Conservation (phyloP, 2,888 invertebrate species). For the Drosophila mimetica region DNA sequence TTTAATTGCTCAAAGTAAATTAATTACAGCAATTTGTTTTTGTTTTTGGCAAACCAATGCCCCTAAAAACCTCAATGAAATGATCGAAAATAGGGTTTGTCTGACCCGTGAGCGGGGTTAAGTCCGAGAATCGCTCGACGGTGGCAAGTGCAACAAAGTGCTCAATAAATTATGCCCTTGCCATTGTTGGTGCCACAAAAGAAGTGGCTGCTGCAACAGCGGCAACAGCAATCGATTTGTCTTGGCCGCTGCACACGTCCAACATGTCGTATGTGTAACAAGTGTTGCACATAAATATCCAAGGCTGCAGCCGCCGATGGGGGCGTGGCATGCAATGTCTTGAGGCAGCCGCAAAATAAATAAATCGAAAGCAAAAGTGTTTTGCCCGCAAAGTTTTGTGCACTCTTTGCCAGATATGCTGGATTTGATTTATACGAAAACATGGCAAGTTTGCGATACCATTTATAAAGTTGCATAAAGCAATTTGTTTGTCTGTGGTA, state of each 20-base stretch:
- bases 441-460: constrained; percentile 33
- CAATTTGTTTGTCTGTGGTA: constrained; percentile 41
- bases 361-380: constrained; percentile 47
- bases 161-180: constrained; percentile 59
- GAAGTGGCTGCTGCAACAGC: constrained; percentile 41
- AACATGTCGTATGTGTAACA: constrained; percentile 74
- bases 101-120: constrained; percentile 8
- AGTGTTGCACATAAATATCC: constrained; percentile 67
- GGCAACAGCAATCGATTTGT: constrained; percentile 67
- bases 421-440: constrained; percentile 55
- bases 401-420: constrained; percentile 29
- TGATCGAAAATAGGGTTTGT: not conserved
- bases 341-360: constrained; percentile 57
- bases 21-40: not conserved
- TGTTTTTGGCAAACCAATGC: too few species aligned
- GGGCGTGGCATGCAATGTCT: constrained; percentile 13
- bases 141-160: constrained; percentile 46
- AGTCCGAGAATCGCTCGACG: constrained; percentile 2
- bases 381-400: constrained; percentile 37
- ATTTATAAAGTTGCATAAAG: constrained; percentile 41
- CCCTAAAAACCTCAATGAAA: not conserved
- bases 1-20: not conserved
- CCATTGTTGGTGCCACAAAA: constrained; percentile 48
- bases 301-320: constrained; percentile 24
- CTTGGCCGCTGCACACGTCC: constrained; percentile 53